These are phyloP conservation scores for Schizopygopsis pylzovi DNA, from an alignment of 2,797 vertebrate genomes.

Conservation along the genomic window DNA sequence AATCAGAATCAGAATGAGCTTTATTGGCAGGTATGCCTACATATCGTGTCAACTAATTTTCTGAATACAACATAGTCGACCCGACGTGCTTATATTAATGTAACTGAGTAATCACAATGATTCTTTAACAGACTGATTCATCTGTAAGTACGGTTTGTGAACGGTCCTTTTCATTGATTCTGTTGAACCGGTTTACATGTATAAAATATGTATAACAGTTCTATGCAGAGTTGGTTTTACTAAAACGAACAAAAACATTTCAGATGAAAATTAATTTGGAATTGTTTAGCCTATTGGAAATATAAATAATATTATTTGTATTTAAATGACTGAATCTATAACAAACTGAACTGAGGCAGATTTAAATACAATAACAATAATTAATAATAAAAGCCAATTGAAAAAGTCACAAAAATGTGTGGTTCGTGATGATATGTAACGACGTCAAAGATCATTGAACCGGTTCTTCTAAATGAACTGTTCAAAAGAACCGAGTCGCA, in stretches of 20 bases:
- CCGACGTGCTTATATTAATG: too few relatives aligned
- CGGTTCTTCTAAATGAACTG: neutral
- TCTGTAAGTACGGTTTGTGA: neutral
- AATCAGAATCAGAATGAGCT: too few relatives aligned
- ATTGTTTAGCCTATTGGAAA: neutral
- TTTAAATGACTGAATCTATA: neutral
- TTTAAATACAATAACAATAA: neutral
- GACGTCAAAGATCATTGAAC: neutral
- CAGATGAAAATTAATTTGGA: neutral
- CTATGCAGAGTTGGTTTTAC: neutral
- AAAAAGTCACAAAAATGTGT: neutral
- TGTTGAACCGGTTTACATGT: neutral
- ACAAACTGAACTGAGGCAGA: neutral
- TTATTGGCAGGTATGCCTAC: too few relatives aligned
- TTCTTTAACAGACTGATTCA: too few relatives aligned
- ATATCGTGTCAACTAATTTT: too few relatives aligned
- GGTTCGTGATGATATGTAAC: neutral
- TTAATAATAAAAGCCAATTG: neutral
- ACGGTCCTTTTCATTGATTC: neutral
- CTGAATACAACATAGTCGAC: too few relatives aligned
- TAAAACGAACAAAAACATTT: neutral
- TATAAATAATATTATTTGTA: neutral
- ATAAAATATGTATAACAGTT: too few relatives aligned
- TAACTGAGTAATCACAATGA: too few relatives aligned
- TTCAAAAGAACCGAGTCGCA: slow-evolving; percentile 6